phyloP scores from a whole-genome alignment of 2,113 vertebrate species.

The Phrynocephalus versicolor region DNA sequence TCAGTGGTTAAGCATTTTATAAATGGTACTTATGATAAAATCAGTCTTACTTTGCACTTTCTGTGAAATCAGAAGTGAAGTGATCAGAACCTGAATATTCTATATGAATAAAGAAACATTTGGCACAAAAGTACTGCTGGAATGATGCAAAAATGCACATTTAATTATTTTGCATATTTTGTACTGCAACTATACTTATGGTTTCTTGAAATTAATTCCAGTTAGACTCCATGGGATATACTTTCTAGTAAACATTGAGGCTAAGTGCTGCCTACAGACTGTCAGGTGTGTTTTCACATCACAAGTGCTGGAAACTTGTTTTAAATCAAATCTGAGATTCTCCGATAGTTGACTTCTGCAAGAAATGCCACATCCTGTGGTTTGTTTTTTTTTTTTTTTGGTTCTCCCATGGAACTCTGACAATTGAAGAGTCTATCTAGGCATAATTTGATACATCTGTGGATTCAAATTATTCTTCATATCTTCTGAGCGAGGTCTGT shows the following conservation, averaged over 20 bases:
- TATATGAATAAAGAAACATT: background rate
- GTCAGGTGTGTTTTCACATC: background rate
- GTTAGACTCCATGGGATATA: background rate
- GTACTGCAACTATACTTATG: background rate
- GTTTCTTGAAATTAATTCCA: background rate
- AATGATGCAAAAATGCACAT: background rate
- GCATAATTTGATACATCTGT: background rate
- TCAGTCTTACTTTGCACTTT: background rate
- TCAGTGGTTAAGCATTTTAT: background rate
- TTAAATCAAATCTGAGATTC: background rate
- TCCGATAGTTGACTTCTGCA: background rate
- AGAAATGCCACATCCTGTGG: background rate
- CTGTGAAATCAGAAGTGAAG: constrained; percentile 37
- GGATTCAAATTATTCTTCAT: background rate
- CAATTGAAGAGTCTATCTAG: background rate
- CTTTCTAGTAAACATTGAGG: background rate
- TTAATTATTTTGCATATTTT: background rate
- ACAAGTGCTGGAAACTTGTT: background rate
- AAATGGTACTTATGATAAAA: background rate
- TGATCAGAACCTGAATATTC: constrained; percentile 5
- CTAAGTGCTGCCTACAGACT: background rate
- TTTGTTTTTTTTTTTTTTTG: no score
- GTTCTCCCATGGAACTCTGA: background rate
- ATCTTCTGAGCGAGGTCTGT: background rate
- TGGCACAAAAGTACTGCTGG: background rate